A percentile compares a stretch with the other conserved stretches of the same genome.
Conservation (phyloP, 2,888 invertebrate genomes). For the Hemithea aestivaria region DNA sequence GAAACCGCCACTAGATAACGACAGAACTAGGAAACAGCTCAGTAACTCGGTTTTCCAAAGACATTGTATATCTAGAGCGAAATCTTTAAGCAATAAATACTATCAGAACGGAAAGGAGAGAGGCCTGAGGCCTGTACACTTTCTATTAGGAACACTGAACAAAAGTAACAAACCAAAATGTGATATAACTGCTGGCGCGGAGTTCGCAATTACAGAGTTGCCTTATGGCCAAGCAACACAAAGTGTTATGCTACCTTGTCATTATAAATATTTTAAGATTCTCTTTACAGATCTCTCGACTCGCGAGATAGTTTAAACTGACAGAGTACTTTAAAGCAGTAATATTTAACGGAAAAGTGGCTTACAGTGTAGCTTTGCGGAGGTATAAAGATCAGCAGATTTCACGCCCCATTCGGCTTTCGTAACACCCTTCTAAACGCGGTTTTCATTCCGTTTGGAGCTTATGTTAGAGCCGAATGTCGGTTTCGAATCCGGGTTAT, state of each 20-base stretch:
- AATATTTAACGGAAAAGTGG: constrained; percentile 7
- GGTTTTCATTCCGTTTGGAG: constrained; percentile 16
- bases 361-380: constrained; percentile 10
- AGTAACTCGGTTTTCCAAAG: constrained; percentile 24
- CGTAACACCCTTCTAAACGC: constrained; percentile 21
- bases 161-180: constrained; percentile 64
- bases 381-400: constrained; percentile 20
- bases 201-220: constrained; percentile 40
- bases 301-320: not conserved
- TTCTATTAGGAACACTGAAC: constrained; percentile 56
- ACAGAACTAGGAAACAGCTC: constrained; percentile 23
- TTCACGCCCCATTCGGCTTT: constrained; percentile 24
- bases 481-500: constrained; percentile 17
- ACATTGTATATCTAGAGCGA: constrained; percentile 29
- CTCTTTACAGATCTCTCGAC: not conserved
- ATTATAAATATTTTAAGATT: not conserved
- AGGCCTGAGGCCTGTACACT: constrained; percentile 60
- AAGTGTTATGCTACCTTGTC: constrained; percentile 8
- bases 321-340: constrained; percentile 2
- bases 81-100: constrained; percentile 50
- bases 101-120: constrained; percentile 64
- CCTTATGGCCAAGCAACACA: constrained; percentile 6
- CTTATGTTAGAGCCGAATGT: constrained; percentile 15
- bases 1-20: constrained; percentile 15
- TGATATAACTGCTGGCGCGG: constrained; percentile 59